These are phyloP conservation scores for Calypte anna DNA, from an alignment of 2,113 vertebrate genomes.

Conservation along the genomic window DNA sequence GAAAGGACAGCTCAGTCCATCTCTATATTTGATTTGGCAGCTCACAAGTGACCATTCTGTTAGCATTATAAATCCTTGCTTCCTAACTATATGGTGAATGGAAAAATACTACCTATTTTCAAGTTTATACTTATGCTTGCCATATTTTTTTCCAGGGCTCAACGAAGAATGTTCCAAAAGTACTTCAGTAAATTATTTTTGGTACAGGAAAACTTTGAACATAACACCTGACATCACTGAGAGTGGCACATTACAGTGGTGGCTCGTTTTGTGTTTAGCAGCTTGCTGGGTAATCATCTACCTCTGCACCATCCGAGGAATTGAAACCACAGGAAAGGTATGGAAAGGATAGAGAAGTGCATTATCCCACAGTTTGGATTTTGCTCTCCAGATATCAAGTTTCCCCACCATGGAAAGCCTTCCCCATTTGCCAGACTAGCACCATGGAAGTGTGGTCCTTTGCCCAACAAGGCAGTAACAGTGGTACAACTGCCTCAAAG, in stretches of 20 bases:
- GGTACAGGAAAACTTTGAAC: slow-evolving; percentile 92
- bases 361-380: neutral
- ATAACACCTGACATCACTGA: slow-evolving; percentile 75
- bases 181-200: slow-evolving; percentile 88
- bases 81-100: neutral
- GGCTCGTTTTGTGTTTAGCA: slow-evolving; percentile 82
- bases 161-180: slow-evolving; percentile 83
- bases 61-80: neutral
- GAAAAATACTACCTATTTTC: neutral
- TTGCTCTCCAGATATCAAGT: neutral
- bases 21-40: neutral
- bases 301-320: slow-evolving; percentile 88
- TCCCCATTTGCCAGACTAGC: neutral
- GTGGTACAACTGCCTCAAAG: neutral
- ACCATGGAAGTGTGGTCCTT: neutral
- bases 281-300: slow-evolving; percentile 85
- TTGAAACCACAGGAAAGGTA: slow-evolving; percentile 90
- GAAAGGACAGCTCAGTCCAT: neutral
- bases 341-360: neutral
- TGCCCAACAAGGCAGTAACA: accelerated
- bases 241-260: slow-evolving; percentile 83
- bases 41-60: neutral
- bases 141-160: slow-evolving; percentile 68
- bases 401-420: neutral
- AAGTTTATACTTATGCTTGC: neutral